phyloP scores from a whole-genome alignment of 2,797 vertebrate species.

The Acridotheres tristis region DNA sequence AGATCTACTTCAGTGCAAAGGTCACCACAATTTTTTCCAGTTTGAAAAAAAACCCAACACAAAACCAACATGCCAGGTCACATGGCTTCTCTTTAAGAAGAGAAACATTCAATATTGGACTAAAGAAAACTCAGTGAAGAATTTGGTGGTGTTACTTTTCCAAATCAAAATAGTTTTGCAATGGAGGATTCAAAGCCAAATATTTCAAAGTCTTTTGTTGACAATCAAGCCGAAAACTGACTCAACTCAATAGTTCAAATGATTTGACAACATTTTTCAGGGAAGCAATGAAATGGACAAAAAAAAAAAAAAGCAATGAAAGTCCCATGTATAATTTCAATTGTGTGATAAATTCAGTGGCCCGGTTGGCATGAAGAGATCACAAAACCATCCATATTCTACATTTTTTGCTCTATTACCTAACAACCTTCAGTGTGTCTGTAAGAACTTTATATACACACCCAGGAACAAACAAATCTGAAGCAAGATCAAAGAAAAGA shows the following conservation, averaged over 20 bases:
- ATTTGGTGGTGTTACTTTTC: neutral
- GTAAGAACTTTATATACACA: neutral
- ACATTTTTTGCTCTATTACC: neutral
- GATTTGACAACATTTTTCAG: neutral
- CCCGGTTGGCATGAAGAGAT: neutral
- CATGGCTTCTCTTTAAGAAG: neutral
- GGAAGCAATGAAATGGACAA: neutral
- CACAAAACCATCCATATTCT: neutral
- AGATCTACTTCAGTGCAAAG: neutral
- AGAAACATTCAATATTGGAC: neutral
- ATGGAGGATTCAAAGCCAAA: neutral
- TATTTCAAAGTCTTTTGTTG: neutral
- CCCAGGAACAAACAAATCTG: neutral
- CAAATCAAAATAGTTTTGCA: neutral
- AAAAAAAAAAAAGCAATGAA: neutral
- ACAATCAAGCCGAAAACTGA: constrained; percentile 1
- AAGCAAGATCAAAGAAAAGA: neutral
- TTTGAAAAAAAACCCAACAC: neutral
- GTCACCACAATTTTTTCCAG: neutral
- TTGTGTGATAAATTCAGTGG: neutral
- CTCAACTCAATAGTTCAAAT: neutral
- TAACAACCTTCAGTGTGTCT: neutral
- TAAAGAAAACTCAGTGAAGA: neutral
- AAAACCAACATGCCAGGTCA: neutral
- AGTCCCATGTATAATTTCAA: neutral